phyloP scores from a whole-genome alignment of 2,797 vertebrate genomes.

The Sylvia borin region DNA sequence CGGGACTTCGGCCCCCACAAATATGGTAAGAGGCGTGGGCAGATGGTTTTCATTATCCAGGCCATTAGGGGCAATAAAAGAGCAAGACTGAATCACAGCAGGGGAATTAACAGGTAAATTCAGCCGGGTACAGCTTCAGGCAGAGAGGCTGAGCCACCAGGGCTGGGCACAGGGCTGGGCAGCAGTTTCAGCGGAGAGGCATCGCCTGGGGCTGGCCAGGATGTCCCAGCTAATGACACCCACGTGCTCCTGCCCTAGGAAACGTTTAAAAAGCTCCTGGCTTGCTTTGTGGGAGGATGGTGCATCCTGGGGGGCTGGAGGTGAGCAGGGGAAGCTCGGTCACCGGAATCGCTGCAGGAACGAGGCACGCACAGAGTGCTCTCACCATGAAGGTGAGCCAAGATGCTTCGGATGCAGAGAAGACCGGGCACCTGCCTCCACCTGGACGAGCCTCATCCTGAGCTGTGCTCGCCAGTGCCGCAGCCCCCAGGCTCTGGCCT shows the following conservation, averaged over 20 bases:
- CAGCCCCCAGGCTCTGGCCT: not conserved
- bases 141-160: not conserved
- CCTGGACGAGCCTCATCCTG: not conserved
- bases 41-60: not conserved
- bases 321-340: not conserved
- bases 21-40: not conserved
- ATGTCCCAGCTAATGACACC: not conserved
- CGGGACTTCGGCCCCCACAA: not conserved
- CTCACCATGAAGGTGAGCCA: not conserved
- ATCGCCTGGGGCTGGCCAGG: not conserved
- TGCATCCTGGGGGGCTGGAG: not conserved
- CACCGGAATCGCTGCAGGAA: rapidly evolving
- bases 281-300: not conserved
- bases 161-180: not conserved
- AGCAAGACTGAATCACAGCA: not conserved
- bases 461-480: rapidly evolving
- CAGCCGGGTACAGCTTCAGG: too few relatives aligned
- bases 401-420: not conserved
- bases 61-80: not conserved
- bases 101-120: not conserved
- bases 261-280: not conserved
- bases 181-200: not conserved
- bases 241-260: not conserved
- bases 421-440: not conserved
- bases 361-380: not conserved